Evolutionary conservation across 2,113 vertebrate species (phyloP).

Genomic region (Ivindomyrus marchei): DNA sequence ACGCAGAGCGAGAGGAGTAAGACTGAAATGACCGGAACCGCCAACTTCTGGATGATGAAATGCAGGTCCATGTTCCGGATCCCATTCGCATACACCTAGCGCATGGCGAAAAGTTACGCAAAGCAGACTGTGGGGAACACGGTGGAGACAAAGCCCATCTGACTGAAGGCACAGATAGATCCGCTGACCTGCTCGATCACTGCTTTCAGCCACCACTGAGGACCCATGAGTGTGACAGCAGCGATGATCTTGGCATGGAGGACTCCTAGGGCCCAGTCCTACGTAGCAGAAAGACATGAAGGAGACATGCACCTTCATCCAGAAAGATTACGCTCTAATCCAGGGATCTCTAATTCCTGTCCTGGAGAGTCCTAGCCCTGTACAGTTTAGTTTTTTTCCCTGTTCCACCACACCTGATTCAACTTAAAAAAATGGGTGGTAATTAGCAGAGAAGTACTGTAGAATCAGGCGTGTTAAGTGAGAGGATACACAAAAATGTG

Average conservation of each 20-base stretch:
- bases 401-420: no score
- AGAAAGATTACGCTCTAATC: neutral
- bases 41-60: slow-evolving; percentile 90
- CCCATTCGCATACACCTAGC: slow-evolving; percentile 90
- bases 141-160: neutral
- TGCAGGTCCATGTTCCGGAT: slow-evolving; percentile 98
- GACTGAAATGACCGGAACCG: slow-evolving; percentile 89
- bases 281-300: neutral
- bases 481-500: no score
- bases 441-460: no score
- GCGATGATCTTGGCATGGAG: slow-evolving; percentile 99
- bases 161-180: neutral
- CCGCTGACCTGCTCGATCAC: slow-evolving; percentile 87
- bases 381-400: no score
- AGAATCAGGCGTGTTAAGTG: no score
- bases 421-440: no score
- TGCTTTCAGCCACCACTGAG: slow-evolving; percentile 98
- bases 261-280: slow-evolving; percentile 99
- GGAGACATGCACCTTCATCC: neutral
- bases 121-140: neutral
- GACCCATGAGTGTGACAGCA: slow-evolving; percentile 96
- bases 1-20: slow-evolving; percentile 87
- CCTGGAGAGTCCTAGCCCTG: no score
- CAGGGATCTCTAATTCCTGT: no score
- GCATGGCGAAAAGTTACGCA: slow-evolving; percentile 1